phyloP scores from a whole-genome alignment of 2,113 vertebrate genomes.

The Scalopus aquaticus region DNA sequence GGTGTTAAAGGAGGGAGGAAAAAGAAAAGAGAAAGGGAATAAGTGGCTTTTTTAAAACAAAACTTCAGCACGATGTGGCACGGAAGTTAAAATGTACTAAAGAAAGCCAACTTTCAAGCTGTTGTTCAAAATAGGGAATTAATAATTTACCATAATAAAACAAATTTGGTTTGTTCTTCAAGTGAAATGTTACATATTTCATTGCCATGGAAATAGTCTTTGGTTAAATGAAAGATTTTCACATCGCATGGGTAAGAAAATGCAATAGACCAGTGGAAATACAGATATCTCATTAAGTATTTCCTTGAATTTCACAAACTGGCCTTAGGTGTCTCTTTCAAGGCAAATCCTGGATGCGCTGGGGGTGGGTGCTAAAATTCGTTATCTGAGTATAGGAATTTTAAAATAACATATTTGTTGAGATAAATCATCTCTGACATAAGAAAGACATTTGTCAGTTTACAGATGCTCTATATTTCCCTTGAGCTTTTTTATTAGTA shows the following conservation, averaged over 20 bases:
- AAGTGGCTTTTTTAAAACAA: conserved; percentile 26
- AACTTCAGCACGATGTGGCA: not conserved
- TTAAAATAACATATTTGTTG: not conserved
- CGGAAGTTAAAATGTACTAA: conserved; percentile 24
- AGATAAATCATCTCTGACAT: not conserved
- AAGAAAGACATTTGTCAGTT: conserved; percentile 28
- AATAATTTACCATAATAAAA: not conserved
- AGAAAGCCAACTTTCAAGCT: conserved; percentile 35
- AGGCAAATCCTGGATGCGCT: not conserved
- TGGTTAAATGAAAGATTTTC: conserved; percentile 24
- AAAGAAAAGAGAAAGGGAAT: not conserved
- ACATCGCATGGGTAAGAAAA: not conserved
- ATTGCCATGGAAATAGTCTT: not conserved
- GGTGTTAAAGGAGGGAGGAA: conserved; percentile 28
- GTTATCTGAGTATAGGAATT: not conserved
- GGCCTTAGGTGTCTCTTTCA: not conserved
- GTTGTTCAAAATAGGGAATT: not conserved
- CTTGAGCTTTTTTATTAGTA: conserved; percentile 11
- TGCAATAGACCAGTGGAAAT: not conserved
- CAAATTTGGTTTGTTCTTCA: not conserved
- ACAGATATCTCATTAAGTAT: not conserved
- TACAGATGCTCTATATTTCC: not conserved
- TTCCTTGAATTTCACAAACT: not conserved
- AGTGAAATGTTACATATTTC: not conserved
- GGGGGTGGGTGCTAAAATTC: not conserved